Evolutionary conservation across 2,797 vertebrate genomes (phyloP), one percentile per base, ranked within the genome.

Genomic region (Kryptopterus vitreolus): DNA sequence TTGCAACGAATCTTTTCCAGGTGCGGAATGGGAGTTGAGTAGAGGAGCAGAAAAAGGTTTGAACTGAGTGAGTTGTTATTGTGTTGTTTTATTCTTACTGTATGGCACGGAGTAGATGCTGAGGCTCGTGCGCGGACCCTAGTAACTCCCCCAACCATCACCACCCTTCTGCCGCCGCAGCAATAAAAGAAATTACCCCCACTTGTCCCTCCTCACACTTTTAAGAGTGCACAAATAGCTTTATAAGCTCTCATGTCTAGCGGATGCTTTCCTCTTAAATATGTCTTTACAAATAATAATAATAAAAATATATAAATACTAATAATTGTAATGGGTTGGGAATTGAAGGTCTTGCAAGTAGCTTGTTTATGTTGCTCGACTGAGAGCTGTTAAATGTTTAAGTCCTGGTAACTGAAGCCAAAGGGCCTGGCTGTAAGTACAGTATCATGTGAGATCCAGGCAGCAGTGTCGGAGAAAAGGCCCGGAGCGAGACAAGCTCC

Each of bases 1-100:
- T 84, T 82, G 84, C 73, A 70, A 80, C 72, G 76, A 87, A 85
- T 87, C 88, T 91, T 91, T 90, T 88, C 90, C 91, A 92, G 92
- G 91, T 92, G 82, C 81, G 50, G 80, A 80, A 86, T 87, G 84
- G 83, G 84, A 89, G 33, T 68, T 22, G 31, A 33, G 29, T 35
- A 55, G 20, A 35, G 18, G 26, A 76, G 58, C 58, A 62, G 43
- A n/a, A n/a, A n/a, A n/a, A 53, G 24, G 43, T 46, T 12, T 55
- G n/a, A 24, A 48, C 26, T 33, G 10, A 26, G 15, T 24, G 24
- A 31, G 22, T 38, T 81, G n/a, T 87, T 85, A 87, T 85, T 84
- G 55, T 55, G 12, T 71, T 4, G 8, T 72, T 43, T 82, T 87
- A 43, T 74, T 58, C 69, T 29, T 24, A 69, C 80, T 80, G 61